Conservation (phyloP, 2,113 vertebrate species). For the Thunnus thynnus region DNA sequence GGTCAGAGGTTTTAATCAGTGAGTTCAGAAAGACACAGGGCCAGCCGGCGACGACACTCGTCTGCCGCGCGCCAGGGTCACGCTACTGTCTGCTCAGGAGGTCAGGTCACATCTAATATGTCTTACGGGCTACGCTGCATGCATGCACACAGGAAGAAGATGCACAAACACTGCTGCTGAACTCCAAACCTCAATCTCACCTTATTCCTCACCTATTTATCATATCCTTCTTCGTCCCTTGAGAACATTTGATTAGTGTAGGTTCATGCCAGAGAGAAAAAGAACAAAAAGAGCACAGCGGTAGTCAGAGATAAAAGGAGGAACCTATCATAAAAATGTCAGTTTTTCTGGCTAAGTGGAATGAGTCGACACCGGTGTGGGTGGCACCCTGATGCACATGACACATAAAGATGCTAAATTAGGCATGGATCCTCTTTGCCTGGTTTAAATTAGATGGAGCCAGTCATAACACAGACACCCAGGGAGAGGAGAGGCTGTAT, state of each 20-base stretch:
- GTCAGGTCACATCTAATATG: slow-evolving; percentile 70
- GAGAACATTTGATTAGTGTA: slow-evolving; percentile 38
- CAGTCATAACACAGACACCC: slow-evolving; percentile 42
- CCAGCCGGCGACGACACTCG: slow-evolving; percentile 28
- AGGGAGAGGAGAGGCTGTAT: slow-evolving; percentile 30
- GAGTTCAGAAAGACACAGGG: slow-evolving; percentile 57
- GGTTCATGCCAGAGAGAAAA: slow-evolving; percentile 23
- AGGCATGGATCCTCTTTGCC: slow-evolving; percentile 28
- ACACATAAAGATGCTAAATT: slow-evolving; percentile 53
- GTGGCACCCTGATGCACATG: slow-evolving; percentile 11
- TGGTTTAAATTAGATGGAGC: slow-evolving; percentile 30
- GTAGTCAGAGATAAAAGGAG: slow-evolving; percentile 20
- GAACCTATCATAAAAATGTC: slow-evolving; percentile 59
- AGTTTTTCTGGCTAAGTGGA: slow-evolving; percentile 37
- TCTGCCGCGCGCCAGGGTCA: slow-evolving; percentile 65
- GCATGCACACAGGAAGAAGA: slow-evolving; percentile 3
- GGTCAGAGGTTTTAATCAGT: slow-evolving; percentile 73
- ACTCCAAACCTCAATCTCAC: slow-evolving; percentile 39
- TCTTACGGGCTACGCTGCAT: slow-evolving; percentile 41
- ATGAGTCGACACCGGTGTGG: slow-evolving; percentile 29
- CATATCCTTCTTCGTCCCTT: slow-evolving; percentile 8
- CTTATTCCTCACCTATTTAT: slow-evolving; percentile 46
- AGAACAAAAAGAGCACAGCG: background rate
- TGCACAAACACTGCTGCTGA: background rate
- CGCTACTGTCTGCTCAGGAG: slow-evolving; percentile 57